Evolutionary conservation across 2,888 invertebrate genomes (phyloP).

Genomic region (Sarcophaga variegata): DNA sequence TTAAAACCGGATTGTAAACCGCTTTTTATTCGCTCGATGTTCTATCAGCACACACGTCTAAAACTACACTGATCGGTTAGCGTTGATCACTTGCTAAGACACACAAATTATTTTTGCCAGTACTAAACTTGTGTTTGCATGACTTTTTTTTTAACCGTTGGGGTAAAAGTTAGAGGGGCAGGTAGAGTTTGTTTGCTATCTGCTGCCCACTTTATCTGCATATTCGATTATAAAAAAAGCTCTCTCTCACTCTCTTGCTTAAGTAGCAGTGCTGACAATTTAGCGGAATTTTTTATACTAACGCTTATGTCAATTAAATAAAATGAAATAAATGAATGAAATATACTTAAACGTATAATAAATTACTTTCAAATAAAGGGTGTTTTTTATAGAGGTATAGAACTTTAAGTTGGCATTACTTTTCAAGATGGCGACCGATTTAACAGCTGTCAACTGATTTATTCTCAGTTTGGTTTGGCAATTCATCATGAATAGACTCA

Average conservation of each 20-base stretch:
- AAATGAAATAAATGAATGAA: too few relatives aligned
- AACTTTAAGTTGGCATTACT: too few relatives aligned
- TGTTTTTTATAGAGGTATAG: too few relatives aligned
- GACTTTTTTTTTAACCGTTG: not conserved
- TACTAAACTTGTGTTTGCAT: not conserved
- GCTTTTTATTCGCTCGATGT: slow-evolving; percentile 22
- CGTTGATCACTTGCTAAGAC: slow-evolving; percentile 6
- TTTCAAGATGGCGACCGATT: too few relatives aligned
- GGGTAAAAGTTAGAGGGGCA: not conserved
- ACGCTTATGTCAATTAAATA: too few relatives aligned
- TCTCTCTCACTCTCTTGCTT: not conserved
- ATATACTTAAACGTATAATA: too few relatives aligned
- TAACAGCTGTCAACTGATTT: too few relatives aligned
- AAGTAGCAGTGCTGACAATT: slow-evolving; percentile 2
- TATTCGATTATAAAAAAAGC: slow-evolving; percentile 39
- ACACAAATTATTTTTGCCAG: not conserved
- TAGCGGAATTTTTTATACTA: not conserved
- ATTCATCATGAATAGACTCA: too few relatives aligned
- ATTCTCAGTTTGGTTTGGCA: too few relatives aligned
- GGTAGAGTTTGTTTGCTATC: not conserved
- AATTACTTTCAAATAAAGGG: too few relatives aligned
- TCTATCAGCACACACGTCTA: slow-evolving; percentile 62
- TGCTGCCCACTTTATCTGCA: slow-evolving; percentile 40
- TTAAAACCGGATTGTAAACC: slow-evolving; percentile 6
- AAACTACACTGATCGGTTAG: slow-evolving; percentile 64